Conservation (phyloP, 2,113 vertebrate genomes). For the Hemibagrus wyckioides region DNA sequence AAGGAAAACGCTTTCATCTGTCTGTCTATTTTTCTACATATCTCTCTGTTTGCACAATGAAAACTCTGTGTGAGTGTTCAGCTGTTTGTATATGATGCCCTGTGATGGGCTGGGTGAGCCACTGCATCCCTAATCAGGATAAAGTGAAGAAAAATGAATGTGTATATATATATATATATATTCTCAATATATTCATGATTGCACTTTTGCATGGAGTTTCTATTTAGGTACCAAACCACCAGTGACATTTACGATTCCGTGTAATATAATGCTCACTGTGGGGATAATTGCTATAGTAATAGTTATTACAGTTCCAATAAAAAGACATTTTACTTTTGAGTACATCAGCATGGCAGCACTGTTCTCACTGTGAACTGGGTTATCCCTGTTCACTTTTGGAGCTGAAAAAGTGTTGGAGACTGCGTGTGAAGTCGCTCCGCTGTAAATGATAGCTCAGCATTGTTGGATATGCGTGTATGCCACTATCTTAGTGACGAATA, state of each 20-base stretch:
- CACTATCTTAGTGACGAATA: constrained; percentile 64
- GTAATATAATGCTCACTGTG: not conserved
- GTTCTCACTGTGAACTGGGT: not conserved
- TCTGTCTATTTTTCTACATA: too few relatives aligned
- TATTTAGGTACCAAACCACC: not conserved
- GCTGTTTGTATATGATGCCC: not conserved
- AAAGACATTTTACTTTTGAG: not conserved
- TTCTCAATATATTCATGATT: not conserved
- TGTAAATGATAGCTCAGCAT: constrained; percentile 14
- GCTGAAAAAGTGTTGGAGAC: not conserved
- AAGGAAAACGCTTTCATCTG: too few relatives aligned
- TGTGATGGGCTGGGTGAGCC: not conserved
- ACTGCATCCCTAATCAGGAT: not conserved
- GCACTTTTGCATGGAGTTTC: not conserved
- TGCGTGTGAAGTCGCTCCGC: not conserved
- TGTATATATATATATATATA: not conserved
- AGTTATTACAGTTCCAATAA: not conserved
- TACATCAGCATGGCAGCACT: not conserved
- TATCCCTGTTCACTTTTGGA: not conserved
- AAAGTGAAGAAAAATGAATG: not conserved
- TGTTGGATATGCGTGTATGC: constrained; percentile 49
- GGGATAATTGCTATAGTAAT: not conserved
- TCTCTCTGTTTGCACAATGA: not conserved
- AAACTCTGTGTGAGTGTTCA: not conserved
- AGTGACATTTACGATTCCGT: not conserved